phyloP scores from a whole-genome alignment of 2,113 vertebrate species.

The Ageneiosus marmoratus region DNA sequence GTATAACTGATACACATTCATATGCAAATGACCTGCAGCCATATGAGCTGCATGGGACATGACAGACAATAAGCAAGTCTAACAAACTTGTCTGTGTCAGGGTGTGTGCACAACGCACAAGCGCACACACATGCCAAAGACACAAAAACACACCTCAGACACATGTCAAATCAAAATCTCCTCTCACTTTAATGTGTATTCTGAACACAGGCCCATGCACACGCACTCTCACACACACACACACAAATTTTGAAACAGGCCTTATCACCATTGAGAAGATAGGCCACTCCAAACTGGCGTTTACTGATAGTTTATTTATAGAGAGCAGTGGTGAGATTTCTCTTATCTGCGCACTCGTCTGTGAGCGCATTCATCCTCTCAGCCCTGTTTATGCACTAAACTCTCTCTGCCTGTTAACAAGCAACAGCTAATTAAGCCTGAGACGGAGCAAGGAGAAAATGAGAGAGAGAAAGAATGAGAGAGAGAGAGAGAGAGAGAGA shows the following conservation, averaged over 20 bases:
- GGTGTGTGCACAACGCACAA: constrained; percentile 11
- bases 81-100: constrained; percentile 50
- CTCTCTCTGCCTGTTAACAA: constrained; percentile 54
- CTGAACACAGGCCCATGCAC: constrained; percentile 27
- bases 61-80: constrained; percentile 49
- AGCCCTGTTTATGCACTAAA: constrained; percentile 54
- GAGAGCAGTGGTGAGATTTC: constrained; percentile 46
- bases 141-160: constrained; percentile 34
- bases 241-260: constrained; percentile 24
- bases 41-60: constrained; percentile 53
- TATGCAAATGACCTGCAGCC: constrained; percentile 54
- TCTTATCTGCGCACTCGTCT: constrained; percentile 48
- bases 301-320: constrained; percentile 56
- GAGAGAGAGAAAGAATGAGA: constrained; percentile 20
- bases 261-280: constrained; percentile 49
- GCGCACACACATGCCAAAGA: constrained; percentile 25
- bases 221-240: constrained; percentile 13
- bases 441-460: constrained; percentile 54
- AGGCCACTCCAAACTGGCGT: constrained; percentile 47
- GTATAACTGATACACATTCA: constrained; percentile 54
- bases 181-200: constrained; percentile 49
- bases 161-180: constrained; percentile 50
- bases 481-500: constrained; percentile 4
- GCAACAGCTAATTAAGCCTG: constrained; percentile 54
- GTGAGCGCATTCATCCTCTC: constrained; percentile 45